Conservation (phyloP, 2,888 invertebrate genomes). For the Nipponacmea schrenckii region DNA sequence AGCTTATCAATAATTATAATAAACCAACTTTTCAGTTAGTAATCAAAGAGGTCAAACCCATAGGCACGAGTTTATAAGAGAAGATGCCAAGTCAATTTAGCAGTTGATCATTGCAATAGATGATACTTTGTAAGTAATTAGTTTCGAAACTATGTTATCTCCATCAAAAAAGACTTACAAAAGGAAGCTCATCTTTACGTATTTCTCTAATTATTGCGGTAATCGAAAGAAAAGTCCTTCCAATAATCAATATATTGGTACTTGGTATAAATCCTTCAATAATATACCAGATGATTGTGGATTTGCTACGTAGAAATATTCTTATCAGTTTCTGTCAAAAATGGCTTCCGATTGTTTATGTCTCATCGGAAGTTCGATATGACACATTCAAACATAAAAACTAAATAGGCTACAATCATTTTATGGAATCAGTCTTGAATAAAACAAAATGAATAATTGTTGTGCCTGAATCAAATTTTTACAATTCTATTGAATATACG, state of each 20-base stretch:
- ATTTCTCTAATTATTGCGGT: slow-evolving; percentile 11
- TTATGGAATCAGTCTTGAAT: too few relatives aligned
- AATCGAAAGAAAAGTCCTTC: slow-evolving; percentile 8
- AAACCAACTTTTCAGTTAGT: too few relatives aligned
- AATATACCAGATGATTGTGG: slow-evolving; percentile 30
- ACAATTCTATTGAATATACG: too few relatives aligned
- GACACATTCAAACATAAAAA: too few relatives aligned
- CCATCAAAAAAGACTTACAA: slow-evolving; percentile 36
- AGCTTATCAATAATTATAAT: too few relatives aligned
- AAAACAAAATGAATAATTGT: too few relatives aligned
- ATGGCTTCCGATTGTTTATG: slow-evolving; percentile 28
- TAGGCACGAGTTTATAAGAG: too few relatives aligned
- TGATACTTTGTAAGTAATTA: not conserved
- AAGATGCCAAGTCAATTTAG: not conserved
- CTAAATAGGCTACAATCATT: too few relatives aligned
- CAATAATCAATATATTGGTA: not conserved
- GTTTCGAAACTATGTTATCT: slow-evolving; percentile 4
- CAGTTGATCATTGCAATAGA: too few relatives aligned
- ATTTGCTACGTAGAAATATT: slow-evolving; percentile 20
- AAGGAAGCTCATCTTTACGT: slow-evolving; percentile 43
- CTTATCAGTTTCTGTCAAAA: slow-evolving; percentile 13
- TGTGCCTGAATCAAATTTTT: too few relatives aligned
- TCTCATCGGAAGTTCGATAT: not conserved
- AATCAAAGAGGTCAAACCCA: too few relatives aligned
- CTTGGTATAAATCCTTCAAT: not conserved